Evolutionary conservation across 2,113 vertebrate species (phyloP).

Genomic region (Nasalis larvatus): DNA sequence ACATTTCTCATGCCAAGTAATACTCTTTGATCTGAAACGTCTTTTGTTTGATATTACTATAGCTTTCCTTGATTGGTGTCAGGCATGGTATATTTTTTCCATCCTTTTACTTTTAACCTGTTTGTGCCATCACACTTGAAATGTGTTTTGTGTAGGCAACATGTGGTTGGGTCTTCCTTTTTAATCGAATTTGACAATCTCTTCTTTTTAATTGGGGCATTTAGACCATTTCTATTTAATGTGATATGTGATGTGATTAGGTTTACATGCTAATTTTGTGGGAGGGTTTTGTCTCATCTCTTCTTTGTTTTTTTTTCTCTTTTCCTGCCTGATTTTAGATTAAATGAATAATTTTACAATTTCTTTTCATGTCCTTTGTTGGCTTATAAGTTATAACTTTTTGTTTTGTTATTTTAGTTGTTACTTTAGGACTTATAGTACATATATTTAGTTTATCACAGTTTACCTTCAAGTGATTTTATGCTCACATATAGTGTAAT

Average conservation of each 20-base stretch:
- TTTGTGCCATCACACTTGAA: background rate
- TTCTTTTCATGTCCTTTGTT: background rate
- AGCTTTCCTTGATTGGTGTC: background rate
- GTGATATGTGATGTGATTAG: background rate
- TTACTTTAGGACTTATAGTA: background rate
- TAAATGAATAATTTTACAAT: background rate
- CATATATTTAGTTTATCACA: background rate
- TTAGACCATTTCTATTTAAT: conserved; percentile 29
- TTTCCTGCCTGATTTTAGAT: background rate
- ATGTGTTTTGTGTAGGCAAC: background rate
- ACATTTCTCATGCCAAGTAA: background rate
- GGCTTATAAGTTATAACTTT: background rate
- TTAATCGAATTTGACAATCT: background rate
- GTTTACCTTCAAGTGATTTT: background rate
- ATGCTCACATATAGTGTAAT: background rate
- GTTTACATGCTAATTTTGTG: background rate
- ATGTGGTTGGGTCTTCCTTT: background rate
- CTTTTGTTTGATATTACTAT: background rate
- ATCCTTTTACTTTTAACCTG: background rate
- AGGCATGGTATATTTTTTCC: background rate
- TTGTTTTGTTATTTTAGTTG: background rate
- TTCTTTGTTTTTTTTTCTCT: background rate
- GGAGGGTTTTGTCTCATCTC: background rate
- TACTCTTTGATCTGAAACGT: background rate
- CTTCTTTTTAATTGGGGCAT: background rate